Evolutionary conservation across 2,797 vertebrate species (phyloP), one percentile per base, ranked within the genome.

Genomic region (Pangasius djambal): DNA sequence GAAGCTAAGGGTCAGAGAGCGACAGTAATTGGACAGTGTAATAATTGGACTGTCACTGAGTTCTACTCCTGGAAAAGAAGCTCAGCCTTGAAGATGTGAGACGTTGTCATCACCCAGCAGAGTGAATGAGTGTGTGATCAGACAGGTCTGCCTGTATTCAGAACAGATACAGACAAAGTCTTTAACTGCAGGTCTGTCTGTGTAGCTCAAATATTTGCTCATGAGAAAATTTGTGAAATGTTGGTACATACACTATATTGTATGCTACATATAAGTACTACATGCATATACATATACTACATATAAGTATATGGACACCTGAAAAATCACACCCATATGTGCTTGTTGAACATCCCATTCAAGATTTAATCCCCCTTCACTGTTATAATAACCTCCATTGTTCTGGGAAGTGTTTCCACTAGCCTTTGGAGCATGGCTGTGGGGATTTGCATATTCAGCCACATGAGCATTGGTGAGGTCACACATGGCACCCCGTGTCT

Each of bases 31-130:
- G 37, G 55, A 75, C 52, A 74, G 83, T 91, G 69, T 90, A 88
- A 79, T 91, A 90, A 94, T 92, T 88, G 82, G 89, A 89, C 89
- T 92, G 81, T 90, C 82, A 70, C 91, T 61, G 37, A 74, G 55
- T 77, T 81, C 91, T 90, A 25, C 52, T 72, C 44, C 74, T 82
- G 69, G n/a, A 57, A 69, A 88, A 89, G 52, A 15, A 4, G 22
- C 34, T 93, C 83, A 89, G 7, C 77, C 50, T 92, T 61, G 65
- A 70, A 65, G n/a, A 88, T 84, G 84, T 55, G 75, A 83, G 28
- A 12, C 85, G 65, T 63, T 87, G 48, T 87, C 85, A 89, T 83
- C 88, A 86, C 87, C 59, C 59, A 50, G 57, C 75, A 86, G 63
- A 50, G 57, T 61, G 61, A 81, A 67, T 72, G 22, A 52, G 37